Evolutionary conservation across 2,113 vertebrate genomes (phyloP), one percentile per base, ranked within the genome.

Genomic region (Mixornis gularis): DNA sequence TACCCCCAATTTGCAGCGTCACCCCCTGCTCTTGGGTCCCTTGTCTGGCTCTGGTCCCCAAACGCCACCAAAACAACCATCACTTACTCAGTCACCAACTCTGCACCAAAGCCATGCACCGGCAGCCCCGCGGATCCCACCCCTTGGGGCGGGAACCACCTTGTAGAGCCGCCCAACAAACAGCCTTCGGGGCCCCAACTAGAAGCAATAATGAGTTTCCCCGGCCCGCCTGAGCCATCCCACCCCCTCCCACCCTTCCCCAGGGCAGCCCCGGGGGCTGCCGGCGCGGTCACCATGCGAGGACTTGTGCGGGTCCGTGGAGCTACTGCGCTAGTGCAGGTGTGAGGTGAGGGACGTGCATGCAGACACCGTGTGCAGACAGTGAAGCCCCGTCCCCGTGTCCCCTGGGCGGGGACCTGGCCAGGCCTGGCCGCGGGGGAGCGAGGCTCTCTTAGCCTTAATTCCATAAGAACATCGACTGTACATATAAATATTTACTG

Each of bases 401-500:
- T 19, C 64, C 77, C 64, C 79, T 15, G 12, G 3, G 38, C 0
- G 1, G 55, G 62, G 71, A 69, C 44, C 32, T 0, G 20, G 91
- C 72, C 88, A 79, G 69, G 85, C 87, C 84, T 81, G 91, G 70
- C 93, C 62, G 0, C 18, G 5, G 85, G 83, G 87, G 73, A 90
- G 43, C 4, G 12, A 85, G 44, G 58, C 71, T 91, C 77, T 94
- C 76, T 77, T 73, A 92, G 90, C 94, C 87, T 96, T 84, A 78
- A 88, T 71, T 85, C 90, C 96, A 64, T 88, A 81, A 93, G 94
- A 90, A 96, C 95, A 94, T 46, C 9, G 86, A 96, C 96, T 97
- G 94, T 97, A 97, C 96, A 97, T 92, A 95, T 96, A 97, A 95
- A 97, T 95, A 97, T 94, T 96, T 95, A 95, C 93, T 90, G 96